Conservation (phyloP, 2,888 invertebrate genomes). For the Volucella inanis region DNA sequence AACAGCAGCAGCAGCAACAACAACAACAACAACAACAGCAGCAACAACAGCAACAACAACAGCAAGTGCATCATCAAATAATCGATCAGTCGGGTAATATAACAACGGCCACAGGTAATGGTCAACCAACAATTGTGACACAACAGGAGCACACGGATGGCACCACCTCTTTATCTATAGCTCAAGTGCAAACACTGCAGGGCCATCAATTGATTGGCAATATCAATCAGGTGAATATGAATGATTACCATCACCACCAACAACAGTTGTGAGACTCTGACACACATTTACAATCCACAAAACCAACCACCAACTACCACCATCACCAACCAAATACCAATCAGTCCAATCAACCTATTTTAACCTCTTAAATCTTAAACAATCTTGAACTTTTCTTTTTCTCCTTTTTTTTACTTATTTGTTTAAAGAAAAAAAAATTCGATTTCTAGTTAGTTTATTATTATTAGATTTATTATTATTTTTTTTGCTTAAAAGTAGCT, state of each 20-base stretch:
- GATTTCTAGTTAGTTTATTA: slow-evolving; percentile 27
- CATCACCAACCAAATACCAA: slow-evolving; percentile 55
- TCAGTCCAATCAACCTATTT: slow-evolving; percentile 51
- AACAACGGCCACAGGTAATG: slow-evolving; percentile 79
- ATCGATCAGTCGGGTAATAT: slow-evolving; percentile 82
- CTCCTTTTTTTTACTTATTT: slow-evolving; percentile 28
- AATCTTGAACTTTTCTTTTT: slow-evolving; percentile 40
- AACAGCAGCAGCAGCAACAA: slow-evolving; percentile 77
- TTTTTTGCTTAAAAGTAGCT: too few species aligned
- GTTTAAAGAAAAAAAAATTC: slow-evolving; percentile 47
- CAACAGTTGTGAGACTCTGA: slow-evolving; percentile 76
- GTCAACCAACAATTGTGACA: slow-evolving; percentile 80
- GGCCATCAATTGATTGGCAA: slow-evolving; percentile 83
- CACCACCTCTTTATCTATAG: slow-evolving; percentile 82
- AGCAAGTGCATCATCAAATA: slow-evolving; percentile 81
- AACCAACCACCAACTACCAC: slow-evolving; percentile 58
- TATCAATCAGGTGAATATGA: slow-evolving; percentile 83
- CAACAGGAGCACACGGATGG: slow-evolving; percentile 83
- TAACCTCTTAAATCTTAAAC: slow-evolving; percentile 40
- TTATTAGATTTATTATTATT: slow-evolving; percentile 28
- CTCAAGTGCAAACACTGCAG: slow-evolving; percentile 83
- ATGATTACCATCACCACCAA: slow-evolving; percentile 81
- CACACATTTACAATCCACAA: slow-evolving; percentile 53
- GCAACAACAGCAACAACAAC: slow-evolving; percentile 78
- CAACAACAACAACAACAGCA: slow-evolving; percentile 77